These are phyloP conservation scores for Microplitis deprimator DNA, from an alignment of 2,888 invertebrate genomes.

Conservation along the genomic window DNA sequence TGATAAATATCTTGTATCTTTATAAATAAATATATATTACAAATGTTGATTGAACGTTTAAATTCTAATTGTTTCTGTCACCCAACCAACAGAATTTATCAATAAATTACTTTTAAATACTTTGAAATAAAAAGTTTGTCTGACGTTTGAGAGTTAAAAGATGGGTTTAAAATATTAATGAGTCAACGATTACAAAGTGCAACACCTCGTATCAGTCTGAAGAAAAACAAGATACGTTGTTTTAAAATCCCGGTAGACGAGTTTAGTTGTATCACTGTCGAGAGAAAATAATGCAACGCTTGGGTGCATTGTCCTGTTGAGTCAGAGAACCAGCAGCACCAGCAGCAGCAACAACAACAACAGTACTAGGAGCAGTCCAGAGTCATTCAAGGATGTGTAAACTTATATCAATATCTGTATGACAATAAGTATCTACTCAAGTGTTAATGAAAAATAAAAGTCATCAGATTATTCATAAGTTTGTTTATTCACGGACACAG, in stretches of 20 bases:
- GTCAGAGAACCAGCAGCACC: neutral
- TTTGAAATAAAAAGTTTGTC: neutral
- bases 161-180: conserved; percentile 7
- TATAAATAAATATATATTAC: neutral
- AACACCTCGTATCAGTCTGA: conserved; percentile 13
- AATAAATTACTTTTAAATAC: neutral
- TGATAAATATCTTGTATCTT: conserved; percentile 18
- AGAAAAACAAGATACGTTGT: conserved; percentile 6
- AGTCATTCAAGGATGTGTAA: conserved; percentile 31
- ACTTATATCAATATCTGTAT: conserved; percentile 15
- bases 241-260: neutral
- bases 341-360: neutral
- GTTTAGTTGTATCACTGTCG: conserved; percentile 4
- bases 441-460: conserved; percentile 14
- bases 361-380: neutral
- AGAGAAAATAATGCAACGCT: conserved; percentile 22
- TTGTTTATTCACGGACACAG: neutral
- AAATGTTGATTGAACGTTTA: no score
- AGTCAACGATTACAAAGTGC: conserved; percentile 12
- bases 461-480: conserved; percentile 1
- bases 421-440: conserved; percentile 6
- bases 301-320: conserved; percentile 55
- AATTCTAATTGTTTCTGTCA: no score
- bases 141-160: neutral
- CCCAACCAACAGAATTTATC: no score